Base-by-base conservation (phyloP, 1,140 invertebrate species). In the Reticulitermes speratus region DNA sequence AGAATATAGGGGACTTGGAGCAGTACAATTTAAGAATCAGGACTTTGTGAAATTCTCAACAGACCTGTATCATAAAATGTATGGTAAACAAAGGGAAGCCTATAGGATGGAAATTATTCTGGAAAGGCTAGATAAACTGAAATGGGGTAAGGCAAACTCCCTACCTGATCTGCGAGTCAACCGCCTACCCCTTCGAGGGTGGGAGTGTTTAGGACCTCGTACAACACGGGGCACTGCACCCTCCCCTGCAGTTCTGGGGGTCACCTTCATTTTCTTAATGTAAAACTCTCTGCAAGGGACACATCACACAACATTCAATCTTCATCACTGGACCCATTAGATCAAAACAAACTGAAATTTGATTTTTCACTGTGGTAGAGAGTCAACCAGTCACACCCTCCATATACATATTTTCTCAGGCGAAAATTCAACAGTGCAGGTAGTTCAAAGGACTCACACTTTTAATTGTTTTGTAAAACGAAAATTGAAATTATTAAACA, bases 141-240 rank as follows among this genome's bases (percentile, higher is more conserved):
- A 12, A 2, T 25, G 14, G 65, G 65, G n/a, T 30, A 30, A 75
- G 65, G 65, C 65, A 75, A 75, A 75, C 25, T 30, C 65, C 65
- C 65, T 75, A 75, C 65, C 65, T 75, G 65, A 75, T 75, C n/a
- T 75, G 65, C 65, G 65, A 75, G 65, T 75, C 65, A 75, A 75
- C 65, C 7, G 65, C n/a, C 65, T 75, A 75, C 65, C 65, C 25
- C 65, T 14, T 75, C 65, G 65, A 11, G 25, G 65, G 65, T 75
- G 65, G n/a, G 65, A 30, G 65, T 75, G 65, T 30, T 75, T 75
- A 75, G 65, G 25, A 30, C 9, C 65, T 75, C 65, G 65, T 75
- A 75, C 65, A 75, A 75, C 65, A 75, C 65, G 25, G 65, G 65
- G 65, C 25, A 75, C 65, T 75, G 65, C n/a, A 25, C 25, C 65